These are phyloP conservation scores for Tenthredo scrophulariae DNA, from an alignment of 2,888 invertebrate species.

Conservation along the genomic window DNA sequence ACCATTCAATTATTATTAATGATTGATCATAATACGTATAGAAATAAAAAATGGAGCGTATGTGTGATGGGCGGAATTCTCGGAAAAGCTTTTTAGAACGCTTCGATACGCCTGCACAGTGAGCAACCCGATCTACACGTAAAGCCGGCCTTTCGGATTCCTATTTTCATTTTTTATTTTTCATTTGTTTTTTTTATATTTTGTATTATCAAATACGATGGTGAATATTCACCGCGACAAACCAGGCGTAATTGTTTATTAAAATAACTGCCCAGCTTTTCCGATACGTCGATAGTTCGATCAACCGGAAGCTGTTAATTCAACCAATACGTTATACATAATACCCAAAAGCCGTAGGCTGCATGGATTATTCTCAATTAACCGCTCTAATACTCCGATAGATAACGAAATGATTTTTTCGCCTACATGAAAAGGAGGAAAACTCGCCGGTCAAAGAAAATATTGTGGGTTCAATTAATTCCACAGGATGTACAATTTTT, in stretches of 20 bases:
- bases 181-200: background rate
- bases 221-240: slow-evolving; percentile 24
- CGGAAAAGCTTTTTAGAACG: background rate
- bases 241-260: slow-evolving; percentile 42
- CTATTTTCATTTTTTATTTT: background rate
- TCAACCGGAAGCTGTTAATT: slow-evolving; percentile 42
- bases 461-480: background rate
- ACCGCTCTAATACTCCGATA: background rate
- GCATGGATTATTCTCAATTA: slow-evolving; percentile 32
- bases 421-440: background rate
- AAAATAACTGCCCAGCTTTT: slow-evolving; percentile 37
- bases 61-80: background rate
- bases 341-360: background rate
- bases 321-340: slow-evolving; percentile 24
- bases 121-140: background rate
- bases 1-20: no score
- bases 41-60: no score
- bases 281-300: slow-evolving; percentile 48
- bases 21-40: no score
- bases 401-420: background rate
- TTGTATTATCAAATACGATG: background rate
- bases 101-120: background rate
- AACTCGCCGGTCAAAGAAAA: background rate
- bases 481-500: background rate
- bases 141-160: background rate